These are phyloP conservation scores for Harpagus bidentatus DNA, from an alignment of 2,113 vertebrate species.

Conservation along the genomic window DNA sequence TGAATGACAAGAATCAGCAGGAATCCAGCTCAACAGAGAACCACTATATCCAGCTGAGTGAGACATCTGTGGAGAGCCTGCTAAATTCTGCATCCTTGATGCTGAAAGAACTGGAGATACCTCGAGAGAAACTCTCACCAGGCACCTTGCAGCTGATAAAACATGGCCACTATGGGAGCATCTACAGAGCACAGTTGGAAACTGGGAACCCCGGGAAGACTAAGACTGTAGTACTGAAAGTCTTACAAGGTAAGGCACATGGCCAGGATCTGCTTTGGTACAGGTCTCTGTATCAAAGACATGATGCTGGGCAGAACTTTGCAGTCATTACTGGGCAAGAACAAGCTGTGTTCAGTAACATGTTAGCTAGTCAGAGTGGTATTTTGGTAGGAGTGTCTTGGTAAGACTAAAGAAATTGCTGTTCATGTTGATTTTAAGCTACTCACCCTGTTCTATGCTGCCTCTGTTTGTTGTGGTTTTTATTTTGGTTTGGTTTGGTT, in stretches of 20 bases:
- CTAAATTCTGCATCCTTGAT: background rate
- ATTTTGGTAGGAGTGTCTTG: background rate
- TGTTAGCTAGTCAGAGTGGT: background rate
- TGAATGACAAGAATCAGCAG: background rate
- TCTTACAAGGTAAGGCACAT: constrained; percentile 39
- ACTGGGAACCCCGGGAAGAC: background rate
- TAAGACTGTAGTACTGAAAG: constrained; percentile 65
- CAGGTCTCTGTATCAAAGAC: background rate
- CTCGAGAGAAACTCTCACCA: constrained; percentile 55
- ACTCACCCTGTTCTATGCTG: background rate
- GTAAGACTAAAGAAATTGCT: background rate
- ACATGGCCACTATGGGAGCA: constrained; percentile 45
- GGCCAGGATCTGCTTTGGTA: background rate
- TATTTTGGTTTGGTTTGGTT: background rate
- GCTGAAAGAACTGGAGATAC: constrained; percentile 66
- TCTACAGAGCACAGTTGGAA: constrained; percentile 53
- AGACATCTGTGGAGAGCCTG: constrained; percentile 57
- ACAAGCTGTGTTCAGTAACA: background rate
- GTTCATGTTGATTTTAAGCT: background rate
- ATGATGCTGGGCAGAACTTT: background rate
- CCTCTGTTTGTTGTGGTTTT: background rate
- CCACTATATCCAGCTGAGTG: constrained; percentile 21
- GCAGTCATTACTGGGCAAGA: background rate
- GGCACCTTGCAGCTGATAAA: constrained; percentile 44
- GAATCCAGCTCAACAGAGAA: background rate